phyloP scores from a whole-genome alignment of 2,888 invertebrate species.

The Cerceris ruficornis region DNA sequence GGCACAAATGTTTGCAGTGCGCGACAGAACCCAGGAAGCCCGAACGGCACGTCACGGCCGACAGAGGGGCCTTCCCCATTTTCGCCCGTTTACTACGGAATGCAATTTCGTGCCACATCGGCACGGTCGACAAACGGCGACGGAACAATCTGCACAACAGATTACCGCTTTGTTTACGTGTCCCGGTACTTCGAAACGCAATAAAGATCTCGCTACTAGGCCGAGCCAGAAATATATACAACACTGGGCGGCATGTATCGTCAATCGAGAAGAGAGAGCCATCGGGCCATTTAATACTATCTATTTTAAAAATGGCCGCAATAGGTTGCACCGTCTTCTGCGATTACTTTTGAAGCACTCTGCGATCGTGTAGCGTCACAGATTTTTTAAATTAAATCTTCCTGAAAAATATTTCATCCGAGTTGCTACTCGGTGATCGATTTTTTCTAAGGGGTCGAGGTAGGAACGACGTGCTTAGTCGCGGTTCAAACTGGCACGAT shows the following conservation, averaged over 20 bases:
- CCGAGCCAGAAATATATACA: constrained; percentile 15
- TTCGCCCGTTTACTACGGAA: constrained; percentile 70
- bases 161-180: constrained; percentile 69
- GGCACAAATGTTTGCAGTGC: constrained; percentile 44
- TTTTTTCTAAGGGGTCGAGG: too few species aligned
- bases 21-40: constrained; percentile 13
- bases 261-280: constrained; percentile 41
- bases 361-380: neutral
- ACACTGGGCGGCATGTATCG: constrained; percentile 20
- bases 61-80: constrained; percentile 49
- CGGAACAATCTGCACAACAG: constrained; percentile 64
- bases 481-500: too few species aligned
- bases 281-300: constrained; percentile 7
- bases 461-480: too few species aligned
- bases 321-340: neutral
- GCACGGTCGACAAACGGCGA: constrained; percentile 37
- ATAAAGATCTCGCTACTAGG: constrained; percentile 61
- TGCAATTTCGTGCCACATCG: constrained; percentile 66
- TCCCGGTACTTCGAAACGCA: constrained; percentile 67
- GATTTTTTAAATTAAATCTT: too few species aligned
- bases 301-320: neutral
- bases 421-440: too few species aligned
- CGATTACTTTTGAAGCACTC: neutral
- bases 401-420: too few species aligned
- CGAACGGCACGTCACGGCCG: constrained; percentile 7